Percentiles rank a stretch among this genome's conserved stretches.
These are phyloP conservation scores for Acomys russatus DNA, from an alignment of 2,797 vertebrate species.

Conservation along the genomic window DNA sequence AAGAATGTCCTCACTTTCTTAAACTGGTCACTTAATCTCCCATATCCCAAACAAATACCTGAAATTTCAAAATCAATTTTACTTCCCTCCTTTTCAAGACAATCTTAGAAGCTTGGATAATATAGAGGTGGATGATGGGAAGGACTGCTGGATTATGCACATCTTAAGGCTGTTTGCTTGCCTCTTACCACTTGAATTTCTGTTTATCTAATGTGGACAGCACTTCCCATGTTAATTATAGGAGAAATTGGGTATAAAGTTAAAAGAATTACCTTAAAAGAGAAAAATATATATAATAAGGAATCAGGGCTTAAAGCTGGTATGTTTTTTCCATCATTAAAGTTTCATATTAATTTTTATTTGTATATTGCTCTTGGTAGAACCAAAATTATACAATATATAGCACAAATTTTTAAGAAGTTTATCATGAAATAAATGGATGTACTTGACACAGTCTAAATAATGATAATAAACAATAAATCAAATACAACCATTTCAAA, in stretches of 20 bases:
- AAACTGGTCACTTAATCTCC: neutral
- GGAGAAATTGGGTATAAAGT: neutral
- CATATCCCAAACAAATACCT: neutral
- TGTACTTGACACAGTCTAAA: neutral
- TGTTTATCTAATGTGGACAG: neutral
- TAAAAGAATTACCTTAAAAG: neutral
- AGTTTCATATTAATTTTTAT: conserved; percentile 45
- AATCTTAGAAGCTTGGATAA: neutral
- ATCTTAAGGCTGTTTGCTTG: neutral
- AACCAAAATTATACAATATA: conserved; percentile 31
- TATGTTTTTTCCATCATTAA: neutral
- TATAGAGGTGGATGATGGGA: neutral
- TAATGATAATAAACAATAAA: conserved; percentile 25
- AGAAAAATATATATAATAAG: neutral
- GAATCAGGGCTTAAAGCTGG: neutral
- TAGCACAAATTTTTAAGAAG: conserved; percentile 26
- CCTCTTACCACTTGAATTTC: neutral
- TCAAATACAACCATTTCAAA: conserved; percentile 49
- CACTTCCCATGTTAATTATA: neutral
- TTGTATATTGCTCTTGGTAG: conserved; percentile 20
- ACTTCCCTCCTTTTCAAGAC: conserved; percentile 1
- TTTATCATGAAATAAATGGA: conserved; percentile 19
- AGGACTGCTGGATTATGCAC: neutral
- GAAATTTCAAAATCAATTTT: conserved; percentile 36
- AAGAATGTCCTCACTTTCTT: neutral